Base-by-base conservation (phyloP, 1,140 invertebrate genomes). In the Elymnias hypermnestra region DNA sequence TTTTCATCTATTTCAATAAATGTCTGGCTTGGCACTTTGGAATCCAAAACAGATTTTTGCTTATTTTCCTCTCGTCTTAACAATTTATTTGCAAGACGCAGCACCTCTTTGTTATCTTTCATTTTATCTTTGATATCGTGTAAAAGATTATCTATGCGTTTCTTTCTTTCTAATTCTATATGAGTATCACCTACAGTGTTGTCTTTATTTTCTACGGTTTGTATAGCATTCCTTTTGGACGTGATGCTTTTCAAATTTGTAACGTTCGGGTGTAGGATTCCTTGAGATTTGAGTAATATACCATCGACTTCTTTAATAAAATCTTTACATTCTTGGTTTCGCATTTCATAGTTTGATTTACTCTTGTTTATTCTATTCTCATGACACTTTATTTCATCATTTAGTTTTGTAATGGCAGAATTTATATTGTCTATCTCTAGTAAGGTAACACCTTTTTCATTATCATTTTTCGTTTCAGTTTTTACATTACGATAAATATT, bases 301-400 rank as follows among this genome's bases (percentile, higher is more conserved):
- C 62, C 58, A 57, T 86, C 74, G n/a, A 87, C 69, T 65, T 86
- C 83, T 55, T 76, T 59, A 1, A 87, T 79, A 43, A 86, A 79
- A 28, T 59, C 53, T 13, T 69, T 59, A 44, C 82, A 86, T 33
- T 83, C 76, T 45, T 71, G 50, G 38, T 72, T 76, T 49, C 76
- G 57, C 22, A 53, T 15, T 66, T 83, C 71, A 52, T 82, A 83
- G 21, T 53, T 63, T 10, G 28, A 46, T 47, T 72, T 74, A 49
- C 82, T 79, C 43, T 65, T 49, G 25, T 75, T 75, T 17, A 86
- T 58, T 57, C 74, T 65, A 1, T 75, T 63, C 57, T 85, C 77
- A 5, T 85, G 79, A 29, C 60, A 51, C 53, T 71, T 63, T 46
- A 83, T 62, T 54, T 86, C 79, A 12, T 33, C 15, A 15, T 83